Percentiles rank a stretch among this genome's conserved stretches.
phyloP scores from a whole-genome alignment of 2,797 vertebrate genomes.

The Nyctalus aviator region DNA sequence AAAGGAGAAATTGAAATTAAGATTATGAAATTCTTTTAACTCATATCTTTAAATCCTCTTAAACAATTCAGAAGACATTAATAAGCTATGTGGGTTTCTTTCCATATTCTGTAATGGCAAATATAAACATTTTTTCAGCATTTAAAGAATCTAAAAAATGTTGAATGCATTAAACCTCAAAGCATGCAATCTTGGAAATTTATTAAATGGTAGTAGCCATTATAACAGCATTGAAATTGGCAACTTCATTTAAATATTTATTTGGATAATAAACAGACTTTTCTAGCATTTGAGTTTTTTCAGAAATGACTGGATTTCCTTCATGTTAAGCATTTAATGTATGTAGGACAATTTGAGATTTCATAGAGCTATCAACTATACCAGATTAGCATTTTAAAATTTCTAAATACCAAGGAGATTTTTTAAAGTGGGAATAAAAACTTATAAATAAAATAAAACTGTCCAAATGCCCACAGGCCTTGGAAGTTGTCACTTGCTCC shows the following conservation, averaged over 20 bases:
- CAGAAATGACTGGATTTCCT: slow-evolving; percentile 66
- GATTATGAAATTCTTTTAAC: slow-evolving; percentile 92
- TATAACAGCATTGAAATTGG: slow-evolving; percentile 68
- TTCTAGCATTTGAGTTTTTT: slow-evolving; percentile 68
- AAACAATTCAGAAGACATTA: slow-evolving; percentile 89
- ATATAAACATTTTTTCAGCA: slow-evolving; percentile 84
- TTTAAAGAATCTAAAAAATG: slow-evolving; percentile 72
- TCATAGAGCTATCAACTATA: slow-evolving; percentile 52
- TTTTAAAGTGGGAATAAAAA: slow-evolving; percentile 67
- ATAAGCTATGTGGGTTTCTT: slow-evolving; percentile 85
- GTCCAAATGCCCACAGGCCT: not conserved
- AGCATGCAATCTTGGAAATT: slow-evolving; percentile 75
- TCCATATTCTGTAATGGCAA: slow-evolving; percentile 82
- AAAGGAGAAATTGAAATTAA: slow-evolving; percentile 97
- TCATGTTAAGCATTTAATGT: slow-evolving; percentile 69
- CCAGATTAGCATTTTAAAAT: slow-evolving; percentile 61
- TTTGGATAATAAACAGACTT: slow-evolving; percentile 63
- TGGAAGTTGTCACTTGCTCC: slow-evolving; percentile 27
- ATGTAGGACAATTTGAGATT: slow-evolving; percentile 58
- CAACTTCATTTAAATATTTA: slow-evolving; percentile 77
- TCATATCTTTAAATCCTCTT: slow-evolving; percentile 90
- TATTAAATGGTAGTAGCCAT: slow-evolving; percentile 73
- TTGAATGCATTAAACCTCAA: slow-evolving; percentile 80
- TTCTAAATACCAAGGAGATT: slow-evolving; percentile 50
- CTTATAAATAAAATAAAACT: slow-evolving; percentile 60